Percentiles rank a stretch among this genome's conserved stretches.
phyloP scores from a whole-genome alignment of 2,888 invertebrate species.

The Allophyes oxyacanthae region DNA sequence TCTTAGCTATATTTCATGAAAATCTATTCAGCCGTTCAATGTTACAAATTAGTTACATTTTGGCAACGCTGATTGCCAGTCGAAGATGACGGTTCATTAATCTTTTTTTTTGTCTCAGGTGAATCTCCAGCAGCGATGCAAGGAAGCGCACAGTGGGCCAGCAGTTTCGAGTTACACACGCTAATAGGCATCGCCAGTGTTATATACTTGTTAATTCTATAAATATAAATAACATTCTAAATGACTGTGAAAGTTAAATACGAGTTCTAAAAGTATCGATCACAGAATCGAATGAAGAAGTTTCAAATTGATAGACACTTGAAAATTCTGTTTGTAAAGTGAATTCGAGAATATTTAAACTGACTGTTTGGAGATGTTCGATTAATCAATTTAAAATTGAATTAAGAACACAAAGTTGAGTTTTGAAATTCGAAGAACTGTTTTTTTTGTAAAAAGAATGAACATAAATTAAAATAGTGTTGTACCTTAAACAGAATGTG shows the following conservation, averaged over 20 bases:
- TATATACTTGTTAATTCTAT: conserved; percentile 59
- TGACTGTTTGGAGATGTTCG: conserved; percentile 4
- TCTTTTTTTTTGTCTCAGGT: conserved; percentile 85
- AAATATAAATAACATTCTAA: conserved; percentile 36
- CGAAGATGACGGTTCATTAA: not conserved
- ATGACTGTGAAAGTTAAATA: conserved; percentile 12
- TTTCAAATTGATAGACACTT: conserved; percentile 18
- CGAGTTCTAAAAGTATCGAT: conserved; percentile 11
- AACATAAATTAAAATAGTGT: conserved; percentile 47
- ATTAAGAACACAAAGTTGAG: conserved; percentile 6
- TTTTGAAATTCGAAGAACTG: conserved; percentile 24
- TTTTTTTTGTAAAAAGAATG: conserved; percentile 55
- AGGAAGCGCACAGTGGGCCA: conserved; percentile 89
- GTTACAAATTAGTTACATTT: no score
- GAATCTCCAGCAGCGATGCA: conserved; percentile 97
- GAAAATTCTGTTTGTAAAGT: conserved; percentile 17
- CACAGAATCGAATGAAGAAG: conserved; percentile 6
- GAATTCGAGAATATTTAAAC: conserved; percentile 13
- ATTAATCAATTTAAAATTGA: conserved; percentile 15
- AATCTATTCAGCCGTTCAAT: no score
- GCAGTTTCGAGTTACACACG: conserved; percentile 70
- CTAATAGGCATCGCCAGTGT: conserved; percentile 63
- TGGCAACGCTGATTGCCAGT: not conserved
- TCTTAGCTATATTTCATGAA: no score
- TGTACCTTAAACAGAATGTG: conserved; percentile 60